Evolutionary conservation across 1,140 invertebrate genomes (phyloP).

Genomic region (Eulimnadia texana): DNA sequence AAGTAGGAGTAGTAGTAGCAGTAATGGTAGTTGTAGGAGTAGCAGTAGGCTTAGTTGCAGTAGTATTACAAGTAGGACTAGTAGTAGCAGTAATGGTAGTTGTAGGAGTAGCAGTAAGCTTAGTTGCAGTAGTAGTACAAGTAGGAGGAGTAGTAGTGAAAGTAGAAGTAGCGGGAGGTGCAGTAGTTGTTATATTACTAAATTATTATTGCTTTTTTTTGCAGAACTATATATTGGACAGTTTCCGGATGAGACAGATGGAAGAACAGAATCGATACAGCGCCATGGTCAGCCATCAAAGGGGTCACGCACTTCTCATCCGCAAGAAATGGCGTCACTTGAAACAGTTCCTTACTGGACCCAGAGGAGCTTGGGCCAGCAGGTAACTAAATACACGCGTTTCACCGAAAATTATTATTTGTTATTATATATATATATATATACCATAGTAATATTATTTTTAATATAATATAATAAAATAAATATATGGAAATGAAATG

Average conservation of each 20-base stretch:
- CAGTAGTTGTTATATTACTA: background rate
- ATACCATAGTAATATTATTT: background rate
- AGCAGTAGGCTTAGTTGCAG: too few relatives aligned
- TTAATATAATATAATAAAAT: too few relatives aligned
- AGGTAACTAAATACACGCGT: too few relatives aligned
- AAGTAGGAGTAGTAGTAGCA: too few relatives aligned
- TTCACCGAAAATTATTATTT: background rate
- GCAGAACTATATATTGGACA: slow-evolving; percentile 38
- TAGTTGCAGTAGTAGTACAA: too few relatives aligned
- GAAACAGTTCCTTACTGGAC: slow-evolving; percentile 37
- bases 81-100: too few relatives aligned
- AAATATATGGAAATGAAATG: too few relatives aligned
- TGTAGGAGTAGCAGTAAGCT: too few relatives aligned
- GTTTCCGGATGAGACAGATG: slow-evolving; percentile 33
- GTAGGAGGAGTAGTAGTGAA: too few relatives aligned
- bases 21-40: too few relatives aligned
- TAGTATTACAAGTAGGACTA: too few relatives aligned
- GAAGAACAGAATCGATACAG: slow-evolving; percentile 37
- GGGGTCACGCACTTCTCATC: slow-evolving; percentile 34
- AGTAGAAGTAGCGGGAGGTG: too few relatives aligned
- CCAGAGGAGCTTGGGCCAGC: slow-evolving; percentile 39
- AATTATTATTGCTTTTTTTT: slow-evolving; percentile 17
- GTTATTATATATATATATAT: background rate
- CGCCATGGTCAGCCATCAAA: slow-evolving; percentile 32
- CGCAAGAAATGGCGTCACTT: slow-evolving; percentile 38